Evolutionary conservation across 2,797 vertebrate genomes (phyloP).

Genomic region (Pseudotriccus pelzelni): DNA sequence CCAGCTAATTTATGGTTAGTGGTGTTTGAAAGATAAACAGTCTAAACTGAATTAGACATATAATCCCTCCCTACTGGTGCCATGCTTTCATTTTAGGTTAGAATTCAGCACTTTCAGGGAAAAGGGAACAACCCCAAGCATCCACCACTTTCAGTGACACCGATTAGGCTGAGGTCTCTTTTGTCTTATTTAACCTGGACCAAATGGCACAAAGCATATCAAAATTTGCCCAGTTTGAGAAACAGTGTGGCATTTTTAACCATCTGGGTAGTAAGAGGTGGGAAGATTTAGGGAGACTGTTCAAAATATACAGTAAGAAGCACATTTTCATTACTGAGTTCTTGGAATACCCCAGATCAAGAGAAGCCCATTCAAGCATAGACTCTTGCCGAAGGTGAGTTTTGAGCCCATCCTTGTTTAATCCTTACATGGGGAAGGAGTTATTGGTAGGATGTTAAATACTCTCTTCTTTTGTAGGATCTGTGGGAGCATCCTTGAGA

Average conservation of each 20-base stretch:
- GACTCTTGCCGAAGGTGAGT: background rate
- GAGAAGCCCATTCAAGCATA: background rate
- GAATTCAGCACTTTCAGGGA: background rate
- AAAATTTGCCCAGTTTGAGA: background rate
- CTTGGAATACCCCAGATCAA: background rate
- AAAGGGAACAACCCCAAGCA: background rate
- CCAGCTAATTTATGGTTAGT: conserved; percentile 71
- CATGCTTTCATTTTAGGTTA: background rate
- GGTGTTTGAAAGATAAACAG: conserved; percentile 71
- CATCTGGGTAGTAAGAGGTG: background rate
- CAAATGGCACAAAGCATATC: background rate
- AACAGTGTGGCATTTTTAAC: background rate
- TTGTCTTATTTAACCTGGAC: background rate
- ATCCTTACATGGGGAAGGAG: background rate
- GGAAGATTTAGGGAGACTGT: background rate
- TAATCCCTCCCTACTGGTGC: background rate
- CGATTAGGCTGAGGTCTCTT: background rate
- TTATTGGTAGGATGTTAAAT: background rate
- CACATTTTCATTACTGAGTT: background rate
- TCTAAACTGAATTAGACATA: background rate
- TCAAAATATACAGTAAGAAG: background rate
- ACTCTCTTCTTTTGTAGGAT: background rate
- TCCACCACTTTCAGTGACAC: background rate
- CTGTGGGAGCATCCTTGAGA: conserved; percentile 40
- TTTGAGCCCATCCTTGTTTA: background rate